Conservation (phyloP, 2,113 vertebrate species). For the Ceyx melanurus region DNA sequence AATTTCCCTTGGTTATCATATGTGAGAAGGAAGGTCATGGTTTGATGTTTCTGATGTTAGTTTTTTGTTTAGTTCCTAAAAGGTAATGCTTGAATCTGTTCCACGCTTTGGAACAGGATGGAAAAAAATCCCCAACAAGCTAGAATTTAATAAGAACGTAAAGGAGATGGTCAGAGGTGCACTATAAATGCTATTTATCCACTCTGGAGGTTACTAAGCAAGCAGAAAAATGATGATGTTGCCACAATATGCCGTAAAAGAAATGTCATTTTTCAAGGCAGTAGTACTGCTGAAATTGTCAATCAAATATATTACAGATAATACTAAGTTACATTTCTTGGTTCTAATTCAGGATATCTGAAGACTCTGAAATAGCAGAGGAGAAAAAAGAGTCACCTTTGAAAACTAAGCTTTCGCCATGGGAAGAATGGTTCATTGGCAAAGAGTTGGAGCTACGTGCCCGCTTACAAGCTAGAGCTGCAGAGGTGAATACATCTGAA, state of each 20-base stretch:
- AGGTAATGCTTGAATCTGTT: background rate
- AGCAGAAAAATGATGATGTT: background rate
- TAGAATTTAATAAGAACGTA: background rate
- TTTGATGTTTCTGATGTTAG: background rate
- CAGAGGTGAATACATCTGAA: constrained; percentile 76
- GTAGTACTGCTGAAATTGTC: background rate
- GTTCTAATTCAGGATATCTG: constrained; percentile 16
- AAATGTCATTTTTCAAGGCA: background rate
- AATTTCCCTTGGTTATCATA: background rate
- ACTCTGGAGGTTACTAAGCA: background rate
- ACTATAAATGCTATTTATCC: background rate
- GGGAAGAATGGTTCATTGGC: constrained; percentile 91
- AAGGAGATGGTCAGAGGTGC: background rate
- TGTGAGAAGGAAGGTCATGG: background rate
- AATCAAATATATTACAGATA: background rate
- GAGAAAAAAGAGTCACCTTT: background rate
- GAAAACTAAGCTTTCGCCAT: constrained; percentile 79
- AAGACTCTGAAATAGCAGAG: background rate
- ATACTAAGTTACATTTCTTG: background rate
- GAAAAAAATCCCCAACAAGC: background rate
- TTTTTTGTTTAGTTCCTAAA: background rate
- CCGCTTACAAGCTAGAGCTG: constrained; percentile 79
- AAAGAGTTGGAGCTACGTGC: constrained; percentile 87
- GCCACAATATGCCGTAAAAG: background rate
- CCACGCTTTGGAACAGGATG: background rate